Evolutionary conservation across 2,888 invertebrate species (phyloP).

Genomic region (Habroteleia sp.): DNA sequence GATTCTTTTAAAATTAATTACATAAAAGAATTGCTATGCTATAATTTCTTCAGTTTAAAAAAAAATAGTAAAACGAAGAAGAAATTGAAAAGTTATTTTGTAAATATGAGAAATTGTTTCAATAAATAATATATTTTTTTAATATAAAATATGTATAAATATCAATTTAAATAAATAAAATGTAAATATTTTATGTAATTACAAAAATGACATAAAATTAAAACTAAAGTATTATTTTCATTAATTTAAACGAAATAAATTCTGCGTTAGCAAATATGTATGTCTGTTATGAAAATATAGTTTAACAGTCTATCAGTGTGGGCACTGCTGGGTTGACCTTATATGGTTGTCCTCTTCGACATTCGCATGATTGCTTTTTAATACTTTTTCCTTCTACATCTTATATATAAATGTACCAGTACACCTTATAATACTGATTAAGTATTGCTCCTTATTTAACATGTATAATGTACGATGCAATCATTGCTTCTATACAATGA

Average conservation of each 20-base stretch:
- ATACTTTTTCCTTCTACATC: slow-evolving; percentile 56
- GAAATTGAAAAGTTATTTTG: too few species aligned
- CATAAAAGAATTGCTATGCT: not conserved
- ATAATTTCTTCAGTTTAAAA: too few species aligned
- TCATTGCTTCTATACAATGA: too few species aligned
- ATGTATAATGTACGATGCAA: not conserved
- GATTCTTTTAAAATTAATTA: slow-evolving; percentile 3
- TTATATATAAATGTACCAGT: slow-evolving; percentile 21
- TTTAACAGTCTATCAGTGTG: slow-evolving; percentile 35
- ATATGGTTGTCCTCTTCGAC: slow-evolving; percentile 61
- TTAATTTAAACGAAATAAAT: slow-evolving; percentile 12
- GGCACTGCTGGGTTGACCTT: slow-evolving; percentile 40
- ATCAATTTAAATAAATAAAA: not conserved
- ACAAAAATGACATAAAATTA: slow-evolving; percentile 5
- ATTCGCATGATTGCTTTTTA: slow-evolving; percentile 65
- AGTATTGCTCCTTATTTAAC: slow-evolving; percentile 29
- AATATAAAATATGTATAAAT: too few species aligned
- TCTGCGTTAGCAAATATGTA: slow-evolving; percentile 23
- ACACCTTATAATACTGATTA: slow-evolving; percentile 19
- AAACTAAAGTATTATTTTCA: slow-evolving; percentile 2
- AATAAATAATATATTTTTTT: too few species aligned
- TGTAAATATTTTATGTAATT: not conserved
- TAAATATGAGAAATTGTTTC: too few species aligned
- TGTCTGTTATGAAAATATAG: slow-evolving; percentile 21
- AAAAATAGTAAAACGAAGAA: too few species aligned